Evolutionary conservation across 2,888 invertebrate species (phyloP).

Genomic region (Epistrophe grossulariae): DNA sequence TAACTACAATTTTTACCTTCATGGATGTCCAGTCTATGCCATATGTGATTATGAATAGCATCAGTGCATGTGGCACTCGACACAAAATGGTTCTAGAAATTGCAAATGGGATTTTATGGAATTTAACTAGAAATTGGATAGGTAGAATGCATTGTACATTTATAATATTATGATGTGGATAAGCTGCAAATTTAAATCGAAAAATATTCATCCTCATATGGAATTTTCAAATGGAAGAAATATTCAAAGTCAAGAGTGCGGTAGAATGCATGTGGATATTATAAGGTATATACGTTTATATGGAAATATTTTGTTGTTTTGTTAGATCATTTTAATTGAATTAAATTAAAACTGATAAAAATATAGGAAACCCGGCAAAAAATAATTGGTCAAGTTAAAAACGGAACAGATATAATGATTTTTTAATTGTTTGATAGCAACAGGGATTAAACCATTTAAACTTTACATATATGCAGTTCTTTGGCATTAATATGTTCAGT

Average conservation of each 20-base stretch:
- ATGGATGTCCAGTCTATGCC: conserved; percentile 60
- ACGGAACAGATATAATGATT: too few species aligned
- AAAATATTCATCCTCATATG: conserved; percentile 16
- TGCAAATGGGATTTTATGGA: conserved; percentile 68
- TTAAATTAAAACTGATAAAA: too few species aligned
- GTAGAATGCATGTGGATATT: background rate
- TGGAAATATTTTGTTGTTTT: background rate
- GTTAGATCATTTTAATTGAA: background rate
- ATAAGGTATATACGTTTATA: too few species aligned
- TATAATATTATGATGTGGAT: conserved; percentile 20
- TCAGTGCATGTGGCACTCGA: conserved; percentile 39
- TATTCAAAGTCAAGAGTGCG: conserved; percentile 6
- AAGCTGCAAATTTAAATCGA: conserved; percentile 39
- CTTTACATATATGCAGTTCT: too few species aligned
- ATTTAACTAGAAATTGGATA: conserved; percentile 46
- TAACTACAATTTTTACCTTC: conserved; percentile 25
- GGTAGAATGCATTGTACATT: conserved; percentile 30
- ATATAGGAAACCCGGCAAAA: too few species aligned
- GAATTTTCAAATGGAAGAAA: background rate
- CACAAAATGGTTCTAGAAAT: conserved; percentile 62
- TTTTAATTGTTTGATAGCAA: too few species aligned
- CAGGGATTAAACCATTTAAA: too few species aligned
- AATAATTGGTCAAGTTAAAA: too few species aligned
- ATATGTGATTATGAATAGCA: conserved; percentile 65
- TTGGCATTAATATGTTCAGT: too few species aligned